A percentile compares a stretch with the other conserved stretches of the same genome.
Conservation (phyloP, 2,113 vertebrate species). For the Megaceryle torquata region DNA sequence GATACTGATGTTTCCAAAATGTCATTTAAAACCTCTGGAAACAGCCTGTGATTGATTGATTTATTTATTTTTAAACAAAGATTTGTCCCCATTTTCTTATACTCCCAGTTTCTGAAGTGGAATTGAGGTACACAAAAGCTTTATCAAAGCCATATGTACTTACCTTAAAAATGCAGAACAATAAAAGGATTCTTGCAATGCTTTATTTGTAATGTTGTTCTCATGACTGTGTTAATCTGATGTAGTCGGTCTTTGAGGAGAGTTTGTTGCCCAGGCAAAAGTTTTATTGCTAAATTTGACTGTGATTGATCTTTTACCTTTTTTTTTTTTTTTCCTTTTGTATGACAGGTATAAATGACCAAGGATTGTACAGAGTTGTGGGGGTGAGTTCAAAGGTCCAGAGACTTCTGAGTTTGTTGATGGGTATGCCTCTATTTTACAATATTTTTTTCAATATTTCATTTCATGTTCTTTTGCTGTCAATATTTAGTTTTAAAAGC, state of each 20-base stretch:
- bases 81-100: background rate
- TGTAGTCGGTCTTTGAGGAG: background rate
- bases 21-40: background rate
- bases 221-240: background rate
- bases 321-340: background rate
- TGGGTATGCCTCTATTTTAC: slow-evolving; percentile 87
- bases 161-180: background rate
- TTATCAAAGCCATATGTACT: background rate
- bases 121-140: background rate
- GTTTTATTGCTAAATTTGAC: background rate
- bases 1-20: background rate
- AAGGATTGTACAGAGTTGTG: slow-evolving; percentile 96
- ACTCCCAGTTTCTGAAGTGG: background rate
- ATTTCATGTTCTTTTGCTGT: slow-evolving; percentile 1
- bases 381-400: slow-evolving; percentile 98
- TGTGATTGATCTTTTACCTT: background rate
- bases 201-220: slow-evolving; percentile 3
- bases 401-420: slow-evolving; percentile 94
- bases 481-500: background rate
- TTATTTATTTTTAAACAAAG: background rate
- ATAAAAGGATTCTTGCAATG: background rate
- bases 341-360: slow-evolving; percentile 91
- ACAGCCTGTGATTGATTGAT: background rate
- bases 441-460: slow-evolving; percentile 55
- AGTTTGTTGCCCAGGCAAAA: background rate